Evolutionary conservation across 2,113 vertebrate genomes (phyloP).

Genomic region (mouse (Mus musculus)): DNA sequence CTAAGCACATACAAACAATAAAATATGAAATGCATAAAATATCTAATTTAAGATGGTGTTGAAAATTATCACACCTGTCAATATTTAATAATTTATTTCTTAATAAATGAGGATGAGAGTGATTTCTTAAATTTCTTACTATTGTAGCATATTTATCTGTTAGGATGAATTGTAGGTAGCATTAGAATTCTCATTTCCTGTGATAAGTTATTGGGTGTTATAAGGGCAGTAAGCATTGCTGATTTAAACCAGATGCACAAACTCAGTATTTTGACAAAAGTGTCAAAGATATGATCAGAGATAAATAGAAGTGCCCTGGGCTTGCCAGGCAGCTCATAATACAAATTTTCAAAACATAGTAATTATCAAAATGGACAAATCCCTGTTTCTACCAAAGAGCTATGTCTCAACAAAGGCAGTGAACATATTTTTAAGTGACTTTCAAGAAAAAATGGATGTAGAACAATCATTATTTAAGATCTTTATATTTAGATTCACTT

Average conservation of each 20-base stretch:
- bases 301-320: not conserved
- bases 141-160: not conserved
- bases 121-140: too few relatives aligned
- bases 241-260: slow-evolving; percentile 18
- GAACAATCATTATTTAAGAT: not conserved
- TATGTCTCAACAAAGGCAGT: not conserved
- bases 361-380: slow-evolving; percentile 3
- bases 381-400: not conserved
- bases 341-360: not conserved
- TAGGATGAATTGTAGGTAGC: not conserved
- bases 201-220: not conserved
- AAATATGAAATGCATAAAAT: slow-evolving; percentile 16
- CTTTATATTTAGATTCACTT: slow-evolving; percentile 44
- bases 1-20: not conserved
- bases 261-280: slow-evolving; percentile 1
- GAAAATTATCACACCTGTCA: not conserved
- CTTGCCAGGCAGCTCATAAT: not conserved
- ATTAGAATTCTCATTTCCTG: slow-evolving; percentile 32
- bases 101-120: not conserved
- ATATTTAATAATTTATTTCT: not conserved
- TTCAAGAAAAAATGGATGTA: not conserved
- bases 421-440: not conserved
- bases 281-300: not conserved
- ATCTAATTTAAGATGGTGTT: not conserved
- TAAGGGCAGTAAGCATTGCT: not conserved